Evolutionary conservation across 2,797 vertebrate genomes (phyloP).

Genomic region (Silurus aristotelis): DNA sequence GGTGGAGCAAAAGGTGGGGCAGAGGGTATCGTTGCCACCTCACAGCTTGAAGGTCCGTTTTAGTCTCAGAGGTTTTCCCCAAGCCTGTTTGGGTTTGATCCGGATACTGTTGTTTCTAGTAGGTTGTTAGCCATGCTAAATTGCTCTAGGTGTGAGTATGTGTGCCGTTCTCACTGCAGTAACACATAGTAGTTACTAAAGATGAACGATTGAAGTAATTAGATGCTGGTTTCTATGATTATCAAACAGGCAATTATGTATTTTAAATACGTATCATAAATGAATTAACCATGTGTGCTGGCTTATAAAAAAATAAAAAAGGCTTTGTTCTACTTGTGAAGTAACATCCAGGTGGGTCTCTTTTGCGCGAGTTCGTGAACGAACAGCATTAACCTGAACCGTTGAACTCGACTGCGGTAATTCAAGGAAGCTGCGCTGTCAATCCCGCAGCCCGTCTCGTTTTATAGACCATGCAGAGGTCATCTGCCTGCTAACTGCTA

Average conservation of each 20-base stretch:
- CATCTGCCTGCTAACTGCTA: constrained; percentile 28
- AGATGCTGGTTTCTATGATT: neutral
- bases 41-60: neutral
- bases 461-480: constrained; percentile 25
- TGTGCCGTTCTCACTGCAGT: neutral
- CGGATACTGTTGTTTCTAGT: neutral
- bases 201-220: neutral
- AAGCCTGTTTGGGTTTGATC: neutral
- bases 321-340: constrained; percentile 46
- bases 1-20: neutral
- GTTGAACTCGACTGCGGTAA: constrained; percentile 31
- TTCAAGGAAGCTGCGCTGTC: constrained; percentile 24
- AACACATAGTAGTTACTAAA: neutral
- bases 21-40: neutral
- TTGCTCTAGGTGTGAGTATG: neutral
- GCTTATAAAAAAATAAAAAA: neutral
- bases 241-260: neutral
- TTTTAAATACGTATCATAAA: neutral
- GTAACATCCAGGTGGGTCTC: constrained; percentile 44
- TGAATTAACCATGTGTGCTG: neutral
- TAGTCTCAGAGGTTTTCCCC: neutral
- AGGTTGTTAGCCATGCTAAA: neutral
- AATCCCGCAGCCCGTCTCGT: constrained; percentile 11
- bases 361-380: constrained; percentile 23
- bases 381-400: constrained; percentile 46